Conservation (phyloP, 2,113 vertebrate genomes). For the Ophiodon elongatus region DNA sequence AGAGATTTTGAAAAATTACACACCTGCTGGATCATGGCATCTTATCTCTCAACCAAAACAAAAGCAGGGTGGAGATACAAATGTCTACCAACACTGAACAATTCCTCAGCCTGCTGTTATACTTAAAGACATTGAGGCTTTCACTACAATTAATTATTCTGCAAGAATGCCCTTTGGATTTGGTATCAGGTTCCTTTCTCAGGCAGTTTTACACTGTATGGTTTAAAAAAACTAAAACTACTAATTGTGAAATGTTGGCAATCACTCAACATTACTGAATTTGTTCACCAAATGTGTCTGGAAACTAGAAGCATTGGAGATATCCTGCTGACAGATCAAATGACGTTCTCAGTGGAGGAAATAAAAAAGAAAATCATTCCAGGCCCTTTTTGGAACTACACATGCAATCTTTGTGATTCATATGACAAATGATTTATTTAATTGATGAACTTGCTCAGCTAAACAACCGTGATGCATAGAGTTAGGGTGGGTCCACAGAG, state of each 20-base stretch:
- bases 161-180: neutral
- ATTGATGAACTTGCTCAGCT: constrained; percentile 20
- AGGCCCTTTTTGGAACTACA: constrained; percentile 21
- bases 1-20: neutral
- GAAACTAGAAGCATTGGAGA: constrained; percentile 7
- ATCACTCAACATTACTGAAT: constrained; percentile 34
- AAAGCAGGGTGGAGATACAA: neutral
- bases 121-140: constrained; percentile 3
- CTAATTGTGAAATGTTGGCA: constrained; percentile 6
- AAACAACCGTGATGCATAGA: constrained; percentile 25
- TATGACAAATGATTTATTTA: constrained; percentile 37
- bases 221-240: constrained; percentile 26
- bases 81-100: neutral
- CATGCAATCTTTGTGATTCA: constrained; percentile 38
- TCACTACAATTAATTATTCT: constrained; percentile 1
- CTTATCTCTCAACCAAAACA: neutral
- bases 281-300: constrained; percentile 24
- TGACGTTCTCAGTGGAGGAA: constrained; percentile 17
- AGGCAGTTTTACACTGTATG: neutral
- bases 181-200: neutral
- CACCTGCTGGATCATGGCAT: neutral
- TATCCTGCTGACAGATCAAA: constrained; percentile 44
- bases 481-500: constrained; percentile 36
- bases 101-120: neutral
- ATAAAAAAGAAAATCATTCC: constrained; percentile 24